phyloP scores from a whole-genome alignment of 2,113 vertebrate species.

The Hepsetus odoe region DNA sequence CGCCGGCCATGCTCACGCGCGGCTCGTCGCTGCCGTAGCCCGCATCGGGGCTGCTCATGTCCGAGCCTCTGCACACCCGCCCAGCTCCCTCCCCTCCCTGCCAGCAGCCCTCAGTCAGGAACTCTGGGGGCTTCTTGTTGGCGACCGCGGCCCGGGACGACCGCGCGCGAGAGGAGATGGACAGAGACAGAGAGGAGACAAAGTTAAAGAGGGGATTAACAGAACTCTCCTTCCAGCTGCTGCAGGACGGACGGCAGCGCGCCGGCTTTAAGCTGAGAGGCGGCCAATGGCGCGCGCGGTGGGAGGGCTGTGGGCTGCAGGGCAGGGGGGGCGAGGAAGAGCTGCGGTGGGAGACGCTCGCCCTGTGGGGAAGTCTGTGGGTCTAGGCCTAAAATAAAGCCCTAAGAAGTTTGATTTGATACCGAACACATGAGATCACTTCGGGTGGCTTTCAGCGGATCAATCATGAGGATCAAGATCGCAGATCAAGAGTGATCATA shows the following conservation, averaged over 20 bases:
- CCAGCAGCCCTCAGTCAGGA: background rate
- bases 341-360: constrained; percentile 49
- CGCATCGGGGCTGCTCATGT: constrained; percentile 97
- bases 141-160: background rate
- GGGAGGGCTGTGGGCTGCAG: constrained; percentile 73
- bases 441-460: too few species aligned
- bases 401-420: background rate
- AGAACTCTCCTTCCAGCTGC: background rate
- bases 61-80: constrained; percentile 62
- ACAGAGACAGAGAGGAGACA: background rate
- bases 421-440: too few species aligned
- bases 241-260: constrained; percentile 2
- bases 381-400: background rate
- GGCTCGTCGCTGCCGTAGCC: constrained; percentile 98
- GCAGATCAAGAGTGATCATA: too few species aligned
- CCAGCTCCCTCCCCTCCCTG: constrained; percentile 35
- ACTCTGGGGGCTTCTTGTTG: background rate
- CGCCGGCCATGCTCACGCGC: constrained; percentile 85
- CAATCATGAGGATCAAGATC: too few species aligned
- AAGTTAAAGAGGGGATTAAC: background rate
- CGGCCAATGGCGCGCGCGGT: constrained; percentile 80
- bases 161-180: background rate
- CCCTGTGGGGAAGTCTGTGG: constrained; percentile 1
- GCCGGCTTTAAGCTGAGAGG: constrained; percentile 79
- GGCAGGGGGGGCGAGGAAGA: constrained; percentile 66